Percentiles rank a stretch among this genome's conserved stretches.
Evolutionary conservation across 1,140 invertebrate genomes (phyloP).

Genomic region (Anastrepha obliqua): DNA sequence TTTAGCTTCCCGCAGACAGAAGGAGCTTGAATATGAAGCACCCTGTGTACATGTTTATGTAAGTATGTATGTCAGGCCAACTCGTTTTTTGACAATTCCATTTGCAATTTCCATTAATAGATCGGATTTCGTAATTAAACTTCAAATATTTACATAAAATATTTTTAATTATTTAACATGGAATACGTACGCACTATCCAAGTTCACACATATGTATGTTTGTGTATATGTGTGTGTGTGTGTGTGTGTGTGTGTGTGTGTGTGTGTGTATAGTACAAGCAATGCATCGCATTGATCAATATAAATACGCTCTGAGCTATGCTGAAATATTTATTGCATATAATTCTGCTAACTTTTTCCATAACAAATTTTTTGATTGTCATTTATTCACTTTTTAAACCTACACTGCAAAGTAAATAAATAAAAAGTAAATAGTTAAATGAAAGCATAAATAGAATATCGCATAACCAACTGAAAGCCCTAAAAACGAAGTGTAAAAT

Average conservation of each 20-base stretch:
- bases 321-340: slow-evolving; percentile 4
- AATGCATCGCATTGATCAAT: neutral
- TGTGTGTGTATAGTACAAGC: no score
- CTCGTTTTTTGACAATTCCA: no score
- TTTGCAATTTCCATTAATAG: no score
- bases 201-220: no score
- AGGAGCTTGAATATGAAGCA: no score
- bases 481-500: neutral
- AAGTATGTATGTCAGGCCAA: no score
- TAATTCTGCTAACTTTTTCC: neutral
- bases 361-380: slow-evolving; percentile 12
- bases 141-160: slow-evolving; percentile 37
- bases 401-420: neutral
- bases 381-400: slow-evolving; percentile 15
- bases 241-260: no score
- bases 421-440: neutral
- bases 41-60: no score
- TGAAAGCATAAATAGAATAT: neutral
- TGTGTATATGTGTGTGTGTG: no score
- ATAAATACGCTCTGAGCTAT: neutral
- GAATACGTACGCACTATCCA: neutral
- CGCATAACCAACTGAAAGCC: neutral
- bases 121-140: neutral
- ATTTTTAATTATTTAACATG: neutral
- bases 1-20: no score